A percentile compares a stretch with the other conserved stretches of the same genome.
phyloP scores from a whole-genome alignment of 2,797 vertebrate genomes.

The Novumbra hubbsi region DNA sequence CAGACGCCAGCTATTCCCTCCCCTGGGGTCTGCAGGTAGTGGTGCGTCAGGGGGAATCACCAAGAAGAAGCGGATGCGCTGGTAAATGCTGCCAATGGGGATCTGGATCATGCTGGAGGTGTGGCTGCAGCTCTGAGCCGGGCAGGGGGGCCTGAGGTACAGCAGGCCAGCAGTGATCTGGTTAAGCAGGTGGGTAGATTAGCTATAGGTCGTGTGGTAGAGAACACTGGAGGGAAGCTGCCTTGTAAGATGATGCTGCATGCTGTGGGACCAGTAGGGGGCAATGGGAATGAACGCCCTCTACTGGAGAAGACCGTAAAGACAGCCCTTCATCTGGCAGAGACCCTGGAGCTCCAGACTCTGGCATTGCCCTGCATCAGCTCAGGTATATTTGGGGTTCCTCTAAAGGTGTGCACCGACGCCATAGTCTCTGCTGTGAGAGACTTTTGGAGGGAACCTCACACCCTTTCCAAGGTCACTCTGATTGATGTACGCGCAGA shows the following conservation, averaged over 20 bases:
- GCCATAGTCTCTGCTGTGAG: conserved; percentile 56
- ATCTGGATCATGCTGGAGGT: conserved; percentile 52
- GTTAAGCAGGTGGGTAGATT: conserved; percentile 42
- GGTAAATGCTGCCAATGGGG: conserved; percentile 67
- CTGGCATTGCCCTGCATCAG: conserved; percentile 63
- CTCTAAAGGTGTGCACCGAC: conserved; percentile 51
- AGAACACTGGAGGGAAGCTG: conserved; percentile 56
- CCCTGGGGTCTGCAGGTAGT: conserved; percentile 42
- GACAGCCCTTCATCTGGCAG: conserved; percentile 48
- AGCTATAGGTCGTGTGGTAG: conserved; percentile 33
- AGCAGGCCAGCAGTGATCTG: conserved; percentile 47
- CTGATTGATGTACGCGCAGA: conserved; percentile 54
- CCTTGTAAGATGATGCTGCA: conserved; percentile 62
- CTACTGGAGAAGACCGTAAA: conserved; percentile 40
- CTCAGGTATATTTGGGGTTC: conserved; percentile 46
- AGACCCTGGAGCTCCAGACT: conserved; percentile 31
- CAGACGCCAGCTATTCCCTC: conserved; percentile 39
- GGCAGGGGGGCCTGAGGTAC: conserved; percentile 59
- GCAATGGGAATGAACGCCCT: neutral
- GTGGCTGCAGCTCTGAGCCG: conserved; percentile 58
- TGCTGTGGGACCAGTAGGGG: conserved; percentile 58
- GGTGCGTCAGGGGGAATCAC: conserved; percentile 64
- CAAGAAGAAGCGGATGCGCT: conserved; percentile 55
- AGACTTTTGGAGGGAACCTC: conserved; percentile 41
- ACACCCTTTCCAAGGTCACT: conserved; percentile 42